Percentiles rank a stretch among this genome's conserved stretches.
Evolutionary conservation across 1,140 invertebrate species (phyloP).

Genomic region (Elysia chlorotica): DNA sequence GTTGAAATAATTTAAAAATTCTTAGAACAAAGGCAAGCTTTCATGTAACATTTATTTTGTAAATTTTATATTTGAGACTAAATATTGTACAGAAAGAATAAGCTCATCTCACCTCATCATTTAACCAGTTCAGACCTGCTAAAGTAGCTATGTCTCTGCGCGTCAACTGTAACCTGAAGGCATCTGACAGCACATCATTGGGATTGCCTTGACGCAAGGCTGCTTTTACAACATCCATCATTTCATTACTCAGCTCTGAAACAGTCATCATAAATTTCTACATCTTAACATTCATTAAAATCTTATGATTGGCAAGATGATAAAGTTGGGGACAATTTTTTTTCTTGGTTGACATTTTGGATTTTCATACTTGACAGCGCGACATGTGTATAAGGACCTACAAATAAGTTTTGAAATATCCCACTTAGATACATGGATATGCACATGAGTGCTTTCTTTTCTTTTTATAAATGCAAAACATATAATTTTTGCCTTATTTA

Average conservation of each 20-base stretch:
- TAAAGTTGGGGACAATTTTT: background rate
- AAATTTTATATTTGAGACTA: too few species aligned
- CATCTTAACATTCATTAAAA: background rate
- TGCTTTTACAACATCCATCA: conserved; percentile 61
- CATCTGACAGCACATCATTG: conserved; percentile 66
- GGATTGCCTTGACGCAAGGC: conserved; percentile 60
- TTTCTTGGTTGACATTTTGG: background rate
- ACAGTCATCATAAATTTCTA: conserved; percentile 1
- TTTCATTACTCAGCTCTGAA: conserved; percentile 57
- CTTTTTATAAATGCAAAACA: too few species aligned
- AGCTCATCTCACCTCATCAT: conserved; percentile 77
- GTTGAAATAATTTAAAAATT: too few species aligned
- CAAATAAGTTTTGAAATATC: too few species aligned
- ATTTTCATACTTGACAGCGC: too few species aligned
- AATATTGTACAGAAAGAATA: too few species aligned
- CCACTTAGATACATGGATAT: background rate
- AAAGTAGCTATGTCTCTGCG: conserved; percentile 82
- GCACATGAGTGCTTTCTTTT: too few species aligned
- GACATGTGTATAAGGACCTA: too few species aligned
- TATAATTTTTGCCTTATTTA: background rate
- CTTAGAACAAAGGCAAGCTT: too few species aligned
- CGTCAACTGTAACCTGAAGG: conserved; percentile 68
- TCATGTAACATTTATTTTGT: too few species aligned
- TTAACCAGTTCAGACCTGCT: conserved; percentile 85
- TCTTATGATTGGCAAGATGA: background rate